These are phyloP conservation scores for Turnix velox DNA, from an alignment of 2,113 vertebrate species.

Conservation along the genomic window DNA sequence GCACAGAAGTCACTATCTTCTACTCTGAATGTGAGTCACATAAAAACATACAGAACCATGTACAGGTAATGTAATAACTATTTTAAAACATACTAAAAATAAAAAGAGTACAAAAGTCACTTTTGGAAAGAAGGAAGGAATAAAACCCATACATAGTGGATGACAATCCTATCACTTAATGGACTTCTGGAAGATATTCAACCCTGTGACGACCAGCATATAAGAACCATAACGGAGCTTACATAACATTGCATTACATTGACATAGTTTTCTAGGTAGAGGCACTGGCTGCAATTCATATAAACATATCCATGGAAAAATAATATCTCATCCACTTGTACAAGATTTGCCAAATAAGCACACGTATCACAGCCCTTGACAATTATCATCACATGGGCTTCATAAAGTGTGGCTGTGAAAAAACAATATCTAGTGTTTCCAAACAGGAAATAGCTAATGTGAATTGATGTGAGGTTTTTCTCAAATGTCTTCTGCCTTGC, in stretches of 20 bases:
- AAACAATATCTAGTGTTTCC: slow-evolving; percentile 25
- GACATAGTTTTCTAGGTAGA: slow-evolving; percentile 33
- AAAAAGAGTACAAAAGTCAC: not conserved
- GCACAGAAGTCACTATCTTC: not conserved
- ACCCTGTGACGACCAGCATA: not conserved
- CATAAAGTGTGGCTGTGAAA: slow-evolving; percentile 22
- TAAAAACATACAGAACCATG: not conserved
- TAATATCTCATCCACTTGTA: slow-evolving; percentile 6
- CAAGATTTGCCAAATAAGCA: slow-evolving; percentile 47
- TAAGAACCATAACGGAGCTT: slow-evolving; percentile 23
- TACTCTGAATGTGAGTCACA: not conserved
- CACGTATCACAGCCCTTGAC: not conserved
- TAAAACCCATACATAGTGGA: not conserved
- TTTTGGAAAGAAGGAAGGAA: not conserved
- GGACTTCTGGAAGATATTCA: not conserved
- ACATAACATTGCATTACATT: not conserved
- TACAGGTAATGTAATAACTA: not conserved
- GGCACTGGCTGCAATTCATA: slow-evolving; percentile 18
- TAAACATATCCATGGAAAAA: slow-evolving; percentile 56
- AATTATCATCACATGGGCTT: not conserved
- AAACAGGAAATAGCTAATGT: not conserved
- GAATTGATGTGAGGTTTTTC: not conserved
- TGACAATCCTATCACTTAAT: not conserved
- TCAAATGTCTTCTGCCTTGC: slow-evolving; percentile 6
- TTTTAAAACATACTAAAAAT: not conserved